phyloP scores from a whole-genome alignment of 2,113 vertebrate species.

The Mohoua ochrocephala region DNA sequence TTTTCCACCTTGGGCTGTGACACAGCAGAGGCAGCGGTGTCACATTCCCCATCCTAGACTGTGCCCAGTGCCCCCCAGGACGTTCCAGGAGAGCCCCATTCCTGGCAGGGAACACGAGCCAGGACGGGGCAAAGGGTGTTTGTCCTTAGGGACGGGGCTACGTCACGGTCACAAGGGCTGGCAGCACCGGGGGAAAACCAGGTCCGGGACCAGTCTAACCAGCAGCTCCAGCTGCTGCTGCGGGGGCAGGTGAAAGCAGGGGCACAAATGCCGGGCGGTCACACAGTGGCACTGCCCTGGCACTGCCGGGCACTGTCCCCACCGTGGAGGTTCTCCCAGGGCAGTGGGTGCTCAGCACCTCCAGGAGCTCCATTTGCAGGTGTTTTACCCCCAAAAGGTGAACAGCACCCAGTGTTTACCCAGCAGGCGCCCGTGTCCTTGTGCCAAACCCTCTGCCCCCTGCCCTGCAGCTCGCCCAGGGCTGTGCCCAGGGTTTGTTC shows the following conservation, averaged over 20 bases:
- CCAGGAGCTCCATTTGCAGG: not conserved
- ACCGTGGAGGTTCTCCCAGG: not conserved
- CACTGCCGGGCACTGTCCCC: not conserved
- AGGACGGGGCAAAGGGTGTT: not conserved
- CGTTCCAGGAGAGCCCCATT: not conserved
- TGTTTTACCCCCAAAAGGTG: not conserved
- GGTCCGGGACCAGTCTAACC: conserved; percentile 15
- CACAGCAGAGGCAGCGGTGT: not conserved
- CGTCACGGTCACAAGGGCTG: not conserved
- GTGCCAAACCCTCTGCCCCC: not conserved
- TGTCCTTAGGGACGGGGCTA: not conserved
- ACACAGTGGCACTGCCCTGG: not conserved
- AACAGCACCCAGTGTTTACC: not conserved
- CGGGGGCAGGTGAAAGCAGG: not conserved
- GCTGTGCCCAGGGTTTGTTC: not conserved
- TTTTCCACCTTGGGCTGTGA: not conserved
- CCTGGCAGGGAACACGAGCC: fast-evolving
- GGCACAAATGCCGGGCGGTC: not conserved
- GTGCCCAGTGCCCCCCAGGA: not conserved
- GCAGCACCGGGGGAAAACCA: not conserved
- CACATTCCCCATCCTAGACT: not conserved
- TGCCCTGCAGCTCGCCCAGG: not conserved
- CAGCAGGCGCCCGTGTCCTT: not conserved
- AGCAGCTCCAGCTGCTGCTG: conserved; percentile 6
- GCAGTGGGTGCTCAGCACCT: not conserved